A percentile compares a stretch with the other conserved stretches of the same genome.
Conservation (phyloP, 2,113 vertebrate species). For the Leucopternis melanops region DNA sequence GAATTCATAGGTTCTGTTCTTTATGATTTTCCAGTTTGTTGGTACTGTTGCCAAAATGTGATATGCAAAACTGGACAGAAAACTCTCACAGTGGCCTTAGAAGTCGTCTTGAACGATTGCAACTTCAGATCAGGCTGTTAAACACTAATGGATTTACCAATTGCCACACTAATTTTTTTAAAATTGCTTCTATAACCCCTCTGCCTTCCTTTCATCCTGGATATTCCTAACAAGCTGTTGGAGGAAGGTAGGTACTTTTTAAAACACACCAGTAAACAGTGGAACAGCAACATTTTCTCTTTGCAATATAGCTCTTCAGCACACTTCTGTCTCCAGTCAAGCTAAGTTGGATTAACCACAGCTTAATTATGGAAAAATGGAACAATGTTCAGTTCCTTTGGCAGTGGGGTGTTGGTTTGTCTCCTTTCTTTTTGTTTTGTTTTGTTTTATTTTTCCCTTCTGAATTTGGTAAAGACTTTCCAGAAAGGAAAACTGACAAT, state of each 20-base stretch:
- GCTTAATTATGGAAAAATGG: background rate
- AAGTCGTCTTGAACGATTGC: background rate
- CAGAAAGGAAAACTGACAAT: background rate
- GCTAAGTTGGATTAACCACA: background rate
- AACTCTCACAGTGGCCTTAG: background rate
- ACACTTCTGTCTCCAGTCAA: background rate
- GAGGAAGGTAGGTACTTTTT: background rate
- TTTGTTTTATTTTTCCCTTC: background rate
- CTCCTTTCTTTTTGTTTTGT: background rate
- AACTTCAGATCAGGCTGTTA: background rate
- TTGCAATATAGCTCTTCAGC: background rate
- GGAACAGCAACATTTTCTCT: background rate
- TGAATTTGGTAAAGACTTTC: background rate
- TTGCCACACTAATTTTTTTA: background rate
- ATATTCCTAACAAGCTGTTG: background rate
- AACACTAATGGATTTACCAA: background rate
- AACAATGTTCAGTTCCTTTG: background rate
- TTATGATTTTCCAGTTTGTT: background rate
- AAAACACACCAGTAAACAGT: background rate
- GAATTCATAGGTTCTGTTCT: background rate
- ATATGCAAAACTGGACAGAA: background rate
- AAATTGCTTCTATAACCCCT: background rate
- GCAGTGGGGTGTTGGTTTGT: background rate
- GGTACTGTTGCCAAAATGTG: background rate
- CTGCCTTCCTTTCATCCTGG: background rate